These are phyloP conservation scores for Himantopus leucocephalus DNA, from an alignment of 2,113 vertebrate genomes.

Conservation along the genomic window DNA sequence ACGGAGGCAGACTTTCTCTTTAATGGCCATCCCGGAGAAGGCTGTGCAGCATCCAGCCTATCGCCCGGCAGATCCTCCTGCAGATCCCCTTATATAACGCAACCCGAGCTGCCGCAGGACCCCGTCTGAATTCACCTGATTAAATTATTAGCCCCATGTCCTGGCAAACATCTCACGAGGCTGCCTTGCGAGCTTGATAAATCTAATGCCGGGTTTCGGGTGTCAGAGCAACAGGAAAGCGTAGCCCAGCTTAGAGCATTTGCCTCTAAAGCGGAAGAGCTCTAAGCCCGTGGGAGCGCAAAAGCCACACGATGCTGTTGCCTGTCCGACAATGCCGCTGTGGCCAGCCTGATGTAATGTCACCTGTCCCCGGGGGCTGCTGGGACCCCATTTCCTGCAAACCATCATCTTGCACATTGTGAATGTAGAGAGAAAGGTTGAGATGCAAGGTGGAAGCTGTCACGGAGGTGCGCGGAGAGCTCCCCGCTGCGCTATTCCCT, in stretches of 20 bases:
- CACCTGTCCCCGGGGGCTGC: background rate
- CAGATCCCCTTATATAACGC: background rate
- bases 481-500: background rate
- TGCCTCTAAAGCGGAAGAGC: conserved; percentile 24
- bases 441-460: background rate
- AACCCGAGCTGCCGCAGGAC: background rate
- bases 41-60: background rate
- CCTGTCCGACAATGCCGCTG: fast-evolving
- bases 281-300: background rate
- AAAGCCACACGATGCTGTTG: background rate
- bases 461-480: background rate
- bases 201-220: background rate
- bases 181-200: background rate
- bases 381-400: background rate
- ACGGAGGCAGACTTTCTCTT: background rate
- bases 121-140: conserved; percentile 35
- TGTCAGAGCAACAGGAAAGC: background rate
- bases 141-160: conserved; percentile 58
- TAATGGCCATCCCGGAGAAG: background rate
- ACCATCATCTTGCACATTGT: background rate
- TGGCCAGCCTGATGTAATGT: background rate
- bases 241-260: background rate
- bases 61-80: background rate
- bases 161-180: conserved; percentile 37
- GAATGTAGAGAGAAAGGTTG: background rate